Base-by-base conservation (phyloP, 1,140 invertebrate genomes). In the Metopolophium dirhodum region DNA sequence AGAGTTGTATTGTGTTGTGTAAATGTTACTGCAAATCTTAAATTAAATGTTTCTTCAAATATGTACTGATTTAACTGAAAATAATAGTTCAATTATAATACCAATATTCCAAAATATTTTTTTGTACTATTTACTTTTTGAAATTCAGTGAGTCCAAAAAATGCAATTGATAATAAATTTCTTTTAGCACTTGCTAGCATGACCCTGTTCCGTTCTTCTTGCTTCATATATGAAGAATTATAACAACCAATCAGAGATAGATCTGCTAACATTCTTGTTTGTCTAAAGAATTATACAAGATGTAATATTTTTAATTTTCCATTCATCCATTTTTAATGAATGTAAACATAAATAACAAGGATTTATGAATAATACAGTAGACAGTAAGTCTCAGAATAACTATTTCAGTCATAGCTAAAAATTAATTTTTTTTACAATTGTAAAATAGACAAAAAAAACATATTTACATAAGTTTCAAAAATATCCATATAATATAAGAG, bases 181-280 rank as follows among this genome's bases (percentile, higher is more conserved):
- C 97, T 96, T 95, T 99, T 99, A 61, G 99, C 99, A 95, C 98
- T 99, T 57, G 98, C 97, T 68, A 99, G 96, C 96, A 99, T 97
- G 77, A 98, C 96, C 89, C 96, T 95, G 95, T 99, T 97, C 88
- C 97, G 96, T 94, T 97, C 97, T 82, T 96, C 95, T 85, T 95
- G 95, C 51, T 96, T 94, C 96, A 98, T 97, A 83, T 97, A 96
- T 37, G 97, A 97, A 68, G 96, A 97, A 95, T 99, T 98, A 96
- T 99, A 99, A 95, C 99, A 99, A 91, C 98, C 98, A 37, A 99
- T 97, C 86, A 99, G 96, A 93, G 97, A 97, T 94, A 99, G 96
- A 96, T 99, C 98, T 61, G 99, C 98, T 94, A 99, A 95, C 99
- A 99, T 99, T 94, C 99, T 96, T 1, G 99, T 99, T 96, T 99